A percentile compares a stretch with the other conserved stretches of the same genome.
phyloP scores from a whole-genome alignment of 2,113 vertebrate genomes.

The Poeciliopsis prolifica region DNA sequence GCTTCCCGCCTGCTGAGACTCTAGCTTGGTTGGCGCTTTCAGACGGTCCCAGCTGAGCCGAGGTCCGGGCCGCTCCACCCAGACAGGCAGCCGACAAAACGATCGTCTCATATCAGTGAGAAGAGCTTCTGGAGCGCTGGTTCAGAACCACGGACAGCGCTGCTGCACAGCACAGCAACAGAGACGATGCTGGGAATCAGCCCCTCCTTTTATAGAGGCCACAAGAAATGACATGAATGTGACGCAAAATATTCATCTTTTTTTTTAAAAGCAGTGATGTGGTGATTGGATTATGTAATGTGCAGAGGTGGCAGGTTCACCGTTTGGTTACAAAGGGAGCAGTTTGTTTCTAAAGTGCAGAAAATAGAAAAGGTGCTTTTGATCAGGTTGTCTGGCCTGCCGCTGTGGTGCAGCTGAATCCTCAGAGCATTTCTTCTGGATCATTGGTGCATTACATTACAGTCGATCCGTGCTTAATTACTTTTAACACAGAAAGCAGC shows the following conservation, averaged over 20 bases:
- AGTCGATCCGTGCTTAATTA: constrained; percentile 3
- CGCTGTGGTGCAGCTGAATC: constrained; percentile 24
- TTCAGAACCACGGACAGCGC: constrained; percentile 66
- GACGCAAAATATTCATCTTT: background rate
- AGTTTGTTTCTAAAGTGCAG: background rate
- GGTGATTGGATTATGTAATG: constrained; percentile 25
- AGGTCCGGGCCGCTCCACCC: constrained; percentile 37
- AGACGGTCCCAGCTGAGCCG: constrained; percentile 30
- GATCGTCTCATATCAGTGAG: constrained; percentile 6
- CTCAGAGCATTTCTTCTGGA: background rate
- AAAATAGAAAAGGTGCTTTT: constrained; percentile 7
- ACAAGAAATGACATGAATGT: constrained; percentile 2
- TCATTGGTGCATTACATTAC: constrained; percentile 15
- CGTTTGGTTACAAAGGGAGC: constrained; percentile 21
- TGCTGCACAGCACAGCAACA: background rate
- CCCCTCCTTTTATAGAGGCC: constrained; percentile 41
- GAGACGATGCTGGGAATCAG: constrained; percentile 39
- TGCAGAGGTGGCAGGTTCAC: constrained; percentile 5
- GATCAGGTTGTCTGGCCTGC: constrained; percentile 31
- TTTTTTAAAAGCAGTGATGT: constrained; percentile 21
- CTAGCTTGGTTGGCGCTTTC: constrained; percentile 34
- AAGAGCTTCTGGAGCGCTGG: constrained; percentile 8
- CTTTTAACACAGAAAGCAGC: background rate
- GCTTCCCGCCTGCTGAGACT: constrained; percentile 43
- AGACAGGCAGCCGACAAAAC: constrained; percentile 19